These are phyloP conservation scores for Otus sunia DNA, from an alignment of 2,113 vertebrate species.

Conservation along the genomic window DNA sequence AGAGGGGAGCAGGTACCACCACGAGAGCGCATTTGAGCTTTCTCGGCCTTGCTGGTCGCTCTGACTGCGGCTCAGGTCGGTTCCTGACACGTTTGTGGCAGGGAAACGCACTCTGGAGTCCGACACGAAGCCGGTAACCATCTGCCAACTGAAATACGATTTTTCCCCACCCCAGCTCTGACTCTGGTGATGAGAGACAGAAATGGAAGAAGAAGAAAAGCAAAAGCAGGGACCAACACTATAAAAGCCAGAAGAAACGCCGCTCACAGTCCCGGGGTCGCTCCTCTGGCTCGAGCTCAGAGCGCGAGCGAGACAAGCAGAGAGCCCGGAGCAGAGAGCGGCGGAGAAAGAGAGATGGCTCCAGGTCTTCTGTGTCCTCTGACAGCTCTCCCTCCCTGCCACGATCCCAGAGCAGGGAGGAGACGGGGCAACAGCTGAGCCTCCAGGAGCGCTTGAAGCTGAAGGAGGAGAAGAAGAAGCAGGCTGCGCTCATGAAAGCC, in stretches of 20 bases:
- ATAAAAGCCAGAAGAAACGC: constrained; percentile 3
- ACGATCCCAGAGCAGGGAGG: not conserved
- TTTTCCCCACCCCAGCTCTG: not conserved
- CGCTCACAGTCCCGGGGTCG: not conserved
- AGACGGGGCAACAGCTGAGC: constrained; percentile 60
- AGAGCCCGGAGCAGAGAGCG: constrained; percentile 14
- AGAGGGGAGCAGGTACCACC: not conserved
- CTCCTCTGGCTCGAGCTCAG: constrained; percentile 1
- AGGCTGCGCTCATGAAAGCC: constrained; percentile 90
- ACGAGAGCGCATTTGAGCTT: fast-evolving
- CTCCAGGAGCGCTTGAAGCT: constrained; percentile 72
- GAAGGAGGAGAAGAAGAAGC: constrained; percentile 77
- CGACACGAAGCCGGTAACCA: fast-evolving
- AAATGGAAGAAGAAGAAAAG: constrained; percentile 63
- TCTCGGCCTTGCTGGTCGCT: too few relatives aligned
- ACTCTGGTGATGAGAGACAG: constrained; percentile 41
- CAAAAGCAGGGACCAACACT: constrained; percentile 17
- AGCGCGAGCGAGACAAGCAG: not conserved
- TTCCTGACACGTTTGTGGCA: fast-evolving
- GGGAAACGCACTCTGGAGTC: fast-evolving
- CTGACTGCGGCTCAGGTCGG: not conserved
- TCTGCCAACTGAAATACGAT: fast-evolving
- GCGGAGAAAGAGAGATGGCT: constrained; percentile 23
- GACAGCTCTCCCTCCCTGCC: constrained; percentile 52
- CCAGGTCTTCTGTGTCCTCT: constrained; percentile 79